A percentile compares a stretch with the other conserved stretches of the same genome.
These are phyloP conservation scores for Hypomecis atomaria DNA, from an alignment of 2,888 invertebrate species.

Conservation along the genomic window DNA sequence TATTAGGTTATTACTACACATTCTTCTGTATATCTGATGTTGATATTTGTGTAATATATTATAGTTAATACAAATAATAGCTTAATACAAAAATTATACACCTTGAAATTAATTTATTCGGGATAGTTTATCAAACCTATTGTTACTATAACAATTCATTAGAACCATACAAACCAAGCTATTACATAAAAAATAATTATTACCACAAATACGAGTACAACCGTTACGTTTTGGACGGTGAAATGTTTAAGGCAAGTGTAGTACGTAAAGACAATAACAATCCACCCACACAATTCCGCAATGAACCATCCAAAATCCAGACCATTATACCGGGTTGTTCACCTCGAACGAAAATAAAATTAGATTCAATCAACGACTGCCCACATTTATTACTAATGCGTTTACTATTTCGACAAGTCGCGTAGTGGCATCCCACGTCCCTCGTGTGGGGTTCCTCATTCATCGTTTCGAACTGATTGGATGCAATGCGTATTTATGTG, in stretches of 20 bases:
- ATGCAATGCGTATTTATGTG: slow-evolving; percentile 31
- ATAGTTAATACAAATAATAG: background rate
- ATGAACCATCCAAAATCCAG: slow-evolving; percentile 38
- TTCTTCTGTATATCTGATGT: slow-evolving; percentile 19
- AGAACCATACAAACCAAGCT: too few relatives aligned
- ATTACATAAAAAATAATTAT: slow-evolving; percentile 8
- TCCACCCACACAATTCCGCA: slow-evolving; percentile 41
- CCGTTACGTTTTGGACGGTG: slow-evolving; percentile 15
- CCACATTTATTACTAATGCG: slow-evolving; percentile 74
- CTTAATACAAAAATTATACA: slow-evolving; percentile 1
- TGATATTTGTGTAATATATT: slow-evolving; percentile 9
- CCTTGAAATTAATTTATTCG: too few relatives aligned
- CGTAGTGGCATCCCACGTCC: slow-evolving; percentile 36
- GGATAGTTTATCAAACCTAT: too few relatives aligned
- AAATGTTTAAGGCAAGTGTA: slow-evolving; percentile 29
- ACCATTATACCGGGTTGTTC: slow-evolving; percentile 62
- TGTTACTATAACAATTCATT: background rate
- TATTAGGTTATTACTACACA: slow-evolving; percentile 14
- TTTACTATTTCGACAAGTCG: slow-evolving; percentile 67
- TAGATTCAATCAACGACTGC: slow-evolving; percentile 73
- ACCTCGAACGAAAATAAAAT: slow-evolving; percentile 77
- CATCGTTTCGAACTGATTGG: slow-evolving; percentile 38
- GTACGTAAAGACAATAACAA: slow-evolving; percentile 42
- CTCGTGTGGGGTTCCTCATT: slow-evolving; percentile 41
- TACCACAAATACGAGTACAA: slow-evolving; percentile 4